Evolutionary conservation across 2,797 vertebrate species (phyloP), one percentile per base, ranked within the genome.

Genomic region (Sebastes hubbsi): DNA sequence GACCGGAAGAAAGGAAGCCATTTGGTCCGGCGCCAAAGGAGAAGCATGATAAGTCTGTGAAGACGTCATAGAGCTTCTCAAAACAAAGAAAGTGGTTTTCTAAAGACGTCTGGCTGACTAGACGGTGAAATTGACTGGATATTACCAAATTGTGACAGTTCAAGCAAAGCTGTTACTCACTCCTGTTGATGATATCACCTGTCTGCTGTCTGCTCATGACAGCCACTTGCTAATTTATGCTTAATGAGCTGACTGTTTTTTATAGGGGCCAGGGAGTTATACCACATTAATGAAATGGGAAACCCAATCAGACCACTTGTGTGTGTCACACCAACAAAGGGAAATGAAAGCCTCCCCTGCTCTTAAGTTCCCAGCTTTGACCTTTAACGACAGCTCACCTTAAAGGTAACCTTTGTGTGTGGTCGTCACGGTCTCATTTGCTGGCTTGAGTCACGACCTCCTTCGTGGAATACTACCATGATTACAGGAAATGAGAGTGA

Each of bases 1-100:
- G 95, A 94, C 94, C 90, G 93, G 93, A 95, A 95, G 91, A 94
- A 87, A 92, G 88, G 83, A 88, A 93, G 78, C 85, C n/a, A n/a
- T 84, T 87, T 94, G 94, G 90, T 80, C 4, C 6, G 24, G n/a
- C 2, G 84, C 91, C 93, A 94, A 59, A 78, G 85, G 81, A 86
- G 77, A 70, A 88, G 84, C 82, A 75, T 32, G 83, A 90, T 83
- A 82, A 82, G 77, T 82, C 88, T 71, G 75, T 69, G 2, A 11
- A 81, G 85, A 94, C 88, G 87, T 94, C 92, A 92, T 30, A 71
- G 86, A 77, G 86, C 70, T 87, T 88, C 65, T 89, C 69, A 84
- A 89, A 88, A 91, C 82, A 91, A 91, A 91, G 78, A 86, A 69
- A 80, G 79, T 27, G 54, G 74, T 90, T 92, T 88, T 86, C 81